Evolutionary conservation across 2,797 vertebrate species (phyloP).

Genomic region (Sebastes jordani): DNA sequence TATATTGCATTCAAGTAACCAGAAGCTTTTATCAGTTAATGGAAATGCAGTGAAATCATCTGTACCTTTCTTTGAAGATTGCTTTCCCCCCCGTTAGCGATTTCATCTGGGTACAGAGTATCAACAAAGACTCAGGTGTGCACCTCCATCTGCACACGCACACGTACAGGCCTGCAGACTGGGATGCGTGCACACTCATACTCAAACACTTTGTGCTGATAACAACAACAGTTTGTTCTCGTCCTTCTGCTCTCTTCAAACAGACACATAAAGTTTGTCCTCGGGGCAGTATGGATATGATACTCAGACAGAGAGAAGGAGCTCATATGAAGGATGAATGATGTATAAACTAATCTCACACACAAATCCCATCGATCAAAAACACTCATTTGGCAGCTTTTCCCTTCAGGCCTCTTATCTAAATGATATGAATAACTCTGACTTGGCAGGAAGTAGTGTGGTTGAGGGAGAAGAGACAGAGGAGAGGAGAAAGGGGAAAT

Average conservation of each 20-base stretch:
- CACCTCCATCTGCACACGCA: background rate
- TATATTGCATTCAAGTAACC: slow-evolving; percentile 46
- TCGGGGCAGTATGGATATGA: slow-evolving; percentile 54
- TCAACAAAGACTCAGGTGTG: slow-evolving; percentile 47
- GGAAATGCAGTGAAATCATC: slow-evolving; percentile 28
- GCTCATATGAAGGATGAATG: slow-evolving; percentile 54
- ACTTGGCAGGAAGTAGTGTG: slow-evolving; percentile 63
- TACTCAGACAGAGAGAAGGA: slow-evolving; percentile 34
- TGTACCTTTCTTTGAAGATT: slow-evolving; percentile 41
- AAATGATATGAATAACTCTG: slow-evolving; percentile 64
- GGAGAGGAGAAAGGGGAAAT: slow-evolving; percentile 39
- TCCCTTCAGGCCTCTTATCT: slow-evolving; percentile 67
- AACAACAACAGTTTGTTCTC: slow-evolving; percentile 53
- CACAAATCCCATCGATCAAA: slow-evolving; percentile 72
- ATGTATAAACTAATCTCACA: slow-evolving; percentile 70
- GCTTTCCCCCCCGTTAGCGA: slow-evolving; percentile 21
- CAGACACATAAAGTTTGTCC: slow-evolving; percentile 57
- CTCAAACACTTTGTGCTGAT: slow-evolving; percentile 19
- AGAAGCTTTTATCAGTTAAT: slow-evolving; percentile 39
- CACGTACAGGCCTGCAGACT: slow-evolving; percentile 9
- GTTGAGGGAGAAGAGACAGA: slow-evolving; percentile 44
- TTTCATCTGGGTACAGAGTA: slow-evolving; percentile 37
- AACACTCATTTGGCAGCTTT: slow-evolving; percentile 70
- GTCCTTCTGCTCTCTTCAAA: slow-evolving; percentile 51
- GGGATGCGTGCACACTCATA: background rate